phyloP scores from a whole-genome alignment of 2,797 vertebrate species.

The Tympanoctomys barrerae region DNA sequence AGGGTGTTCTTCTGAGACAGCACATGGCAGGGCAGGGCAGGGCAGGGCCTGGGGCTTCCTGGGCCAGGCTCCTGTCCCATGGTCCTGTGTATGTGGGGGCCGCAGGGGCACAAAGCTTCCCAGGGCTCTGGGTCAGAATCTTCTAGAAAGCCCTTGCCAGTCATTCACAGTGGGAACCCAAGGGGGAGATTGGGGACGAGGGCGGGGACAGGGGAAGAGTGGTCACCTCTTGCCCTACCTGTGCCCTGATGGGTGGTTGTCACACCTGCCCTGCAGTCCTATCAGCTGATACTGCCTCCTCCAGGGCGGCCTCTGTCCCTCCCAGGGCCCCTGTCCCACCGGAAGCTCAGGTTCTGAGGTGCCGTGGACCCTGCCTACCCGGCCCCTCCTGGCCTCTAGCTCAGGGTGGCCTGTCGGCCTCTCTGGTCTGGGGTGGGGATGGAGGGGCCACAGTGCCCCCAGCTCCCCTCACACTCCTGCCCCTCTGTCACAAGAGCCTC shows the following conservation, averaged over 20 bases:
- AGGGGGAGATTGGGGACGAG: fast-evolving
- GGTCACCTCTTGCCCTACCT: neutral
- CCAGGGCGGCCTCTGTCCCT: neutral
- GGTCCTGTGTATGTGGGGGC: fast-evolving
- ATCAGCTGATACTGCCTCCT: neutral
- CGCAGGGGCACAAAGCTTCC: too few species aligned
- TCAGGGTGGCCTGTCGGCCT: neutral
- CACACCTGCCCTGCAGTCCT: neutral
- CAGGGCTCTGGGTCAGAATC: neutral
- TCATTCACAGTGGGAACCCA: neutral
- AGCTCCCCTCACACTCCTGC: neutral
- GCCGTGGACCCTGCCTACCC: neutral
- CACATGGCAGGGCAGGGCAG: neutral
- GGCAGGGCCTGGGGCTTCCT: neutral
- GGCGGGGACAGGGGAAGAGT: fast-evolving
- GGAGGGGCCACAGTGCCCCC: neutral
- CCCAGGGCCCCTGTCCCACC: neutral
- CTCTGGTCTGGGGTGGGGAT: neutral
- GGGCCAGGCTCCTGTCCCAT: fast-evolving
- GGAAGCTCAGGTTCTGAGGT: neutral
- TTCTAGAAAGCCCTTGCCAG: neutral
- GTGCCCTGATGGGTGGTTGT: neutral
- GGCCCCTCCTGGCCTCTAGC: neutral
- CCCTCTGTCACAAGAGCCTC: neutral
- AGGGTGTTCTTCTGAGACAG: neutral